Conservation (phyloP, 2,888 invertebrate species). For the Agrochola lychnidis region DNA sequence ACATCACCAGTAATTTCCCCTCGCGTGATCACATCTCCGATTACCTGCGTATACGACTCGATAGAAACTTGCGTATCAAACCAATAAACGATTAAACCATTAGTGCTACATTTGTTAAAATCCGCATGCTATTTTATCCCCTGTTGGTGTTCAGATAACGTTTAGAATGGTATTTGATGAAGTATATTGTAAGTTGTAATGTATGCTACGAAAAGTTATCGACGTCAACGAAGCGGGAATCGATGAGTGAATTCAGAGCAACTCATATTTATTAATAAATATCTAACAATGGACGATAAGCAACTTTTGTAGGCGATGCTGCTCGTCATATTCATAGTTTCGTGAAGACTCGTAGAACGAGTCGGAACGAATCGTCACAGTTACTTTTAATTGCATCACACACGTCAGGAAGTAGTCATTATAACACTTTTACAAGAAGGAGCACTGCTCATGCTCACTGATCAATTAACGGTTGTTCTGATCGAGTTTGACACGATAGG, state of each 20-base stretch:
- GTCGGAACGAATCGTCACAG: slow-evolving; percentile 56
- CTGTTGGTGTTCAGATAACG: slow-evolving; percentile 4
- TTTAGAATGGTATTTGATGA: slow-evolving; percentile 1
- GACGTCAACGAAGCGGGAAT: not conserved
- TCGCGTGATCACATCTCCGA: slow-evolving; percentile 76
- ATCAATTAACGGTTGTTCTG: slow-evolving; percentile 63
- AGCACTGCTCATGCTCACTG: slow-evolving; percentile 47
- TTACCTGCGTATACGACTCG: slow-evolving; percentile 71
- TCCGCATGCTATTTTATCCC: slow-evolving; percentile 10
- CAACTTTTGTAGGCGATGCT: not conserved
- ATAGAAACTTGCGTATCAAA: slow-evolving; percentile 69
- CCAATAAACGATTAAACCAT: slow-evolving; percentile 29
- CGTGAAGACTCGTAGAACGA: slow-evolving; percentile 43
- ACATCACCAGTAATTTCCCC: slow-evolving; percentile 67
- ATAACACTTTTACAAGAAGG: slow-evolving; percentile 62
- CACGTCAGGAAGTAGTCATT: slow-evolving; percentile 69
- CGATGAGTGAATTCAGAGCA: slow-evolving; percentile 11
- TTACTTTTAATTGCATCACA: slow-evolving; percentile 69
- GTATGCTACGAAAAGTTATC: slow-evolving; percentile 7
- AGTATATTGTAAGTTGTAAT: not conserved
- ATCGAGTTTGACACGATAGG: slow-evolving; percentile 73
- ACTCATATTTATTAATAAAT: slow-evolving; percentile 3
- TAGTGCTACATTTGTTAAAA: slow-evolving; percentile 31
- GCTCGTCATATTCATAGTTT: slow-evolving; percentile 34
- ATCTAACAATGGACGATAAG: not conserved